Percentiles rank a stretch among this genome's conserved stretches.
These are phyloP conservation scores for Pocillopora damicornis DNA, from an alignment of 64 coral and sea anemone species.

Conservation along the genomic window DNA sequence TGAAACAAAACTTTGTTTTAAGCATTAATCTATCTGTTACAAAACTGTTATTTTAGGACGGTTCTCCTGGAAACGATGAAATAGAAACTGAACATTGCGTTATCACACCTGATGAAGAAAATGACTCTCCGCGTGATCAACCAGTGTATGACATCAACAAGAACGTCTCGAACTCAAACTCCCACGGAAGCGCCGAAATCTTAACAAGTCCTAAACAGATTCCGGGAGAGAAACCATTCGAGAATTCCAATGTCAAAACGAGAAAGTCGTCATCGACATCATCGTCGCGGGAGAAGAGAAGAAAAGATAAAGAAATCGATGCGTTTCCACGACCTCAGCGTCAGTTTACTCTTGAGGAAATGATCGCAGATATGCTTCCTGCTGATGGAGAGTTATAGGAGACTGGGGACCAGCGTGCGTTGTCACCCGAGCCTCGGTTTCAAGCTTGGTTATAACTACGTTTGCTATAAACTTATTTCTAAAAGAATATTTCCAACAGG, in stretches of 20 bases:
- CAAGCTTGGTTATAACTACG: constrained; percentile 10
- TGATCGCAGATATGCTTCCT: constrained; percentile 50
- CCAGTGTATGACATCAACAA: constrained; percentile 2
- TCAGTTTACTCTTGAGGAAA: constrained; percentile 42
- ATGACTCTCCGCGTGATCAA: background rate
- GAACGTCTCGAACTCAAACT: background rate
- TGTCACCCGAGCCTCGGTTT: constrained; percentile 24
- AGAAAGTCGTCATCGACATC: background rate
- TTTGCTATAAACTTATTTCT: background rate
- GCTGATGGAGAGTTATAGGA: background rate
- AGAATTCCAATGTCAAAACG: background rate
- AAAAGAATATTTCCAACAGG: too few relatives aligned
- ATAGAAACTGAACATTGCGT: background rate
- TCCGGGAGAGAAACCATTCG: constrained; percentile 1
- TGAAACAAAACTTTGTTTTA: too few relatives aligned
- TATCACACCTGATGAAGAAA: background rate
- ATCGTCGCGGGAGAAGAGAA: background rate
- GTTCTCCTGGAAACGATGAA: background rate
- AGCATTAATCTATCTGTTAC: too few relatives aligned
- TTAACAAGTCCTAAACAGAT: background rate
- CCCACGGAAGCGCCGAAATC: background rate
- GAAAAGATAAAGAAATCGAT: constrained; percentile 41
- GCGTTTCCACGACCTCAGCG: constrained; percentile 16
- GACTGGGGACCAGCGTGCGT: background rate
- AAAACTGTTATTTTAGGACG: background rate